phyloP scores from a whole-genome alignment of 1,140 invertebrate genomes.

The Lasioglossum baleicum region DNA sequence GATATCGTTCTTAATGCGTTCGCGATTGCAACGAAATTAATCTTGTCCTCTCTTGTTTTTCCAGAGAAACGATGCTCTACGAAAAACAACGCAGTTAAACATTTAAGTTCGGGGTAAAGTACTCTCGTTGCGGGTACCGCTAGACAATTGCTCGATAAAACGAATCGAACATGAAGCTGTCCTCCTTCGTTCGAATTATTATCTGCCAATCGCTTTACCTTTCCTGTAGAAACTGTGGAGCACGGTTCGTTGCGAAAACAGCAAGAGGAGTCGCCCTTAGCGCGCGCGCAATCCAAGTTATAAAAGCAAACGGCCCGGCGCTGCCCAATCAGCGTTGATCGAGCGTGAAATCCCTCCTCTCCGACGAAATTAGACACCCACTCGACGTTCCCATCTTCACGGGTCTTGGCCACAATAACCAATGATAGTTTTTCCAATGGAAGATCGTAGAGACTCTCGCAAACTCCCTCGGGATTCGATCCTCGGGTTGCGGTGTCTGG shows the following conservation, averaged over 20 bases:
- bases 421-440: conserved; percentile 45
- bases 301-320: conserved; percentile 44
- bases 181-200: not conserved
- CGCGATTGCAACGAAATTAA: conserved; percentile 35
- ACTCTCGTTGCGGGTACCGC: not conserved
- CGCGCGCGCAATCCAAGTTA: conserved; percentile 6
- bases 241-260: not conserved
- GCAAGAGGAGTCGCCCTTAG: too few species aligned
- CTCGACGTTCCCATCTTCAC: conserved; percentile 38
- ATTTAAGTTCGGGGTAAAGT: too few species aligned
- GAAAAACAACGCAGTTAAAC: conserved; percentile 1
- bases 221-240: not conserved
- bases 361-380: conserved; percentile 57
- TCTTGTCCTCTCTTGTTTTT: conserved; percentile 43
- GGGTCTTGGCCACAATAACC: conserved; percentile 21
- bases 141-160: too few species aligned
- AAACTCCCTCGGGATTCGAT: too few species aligned
- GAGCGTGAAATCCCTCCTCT: conserved; percentile 58
- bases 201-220: too few species aligned
- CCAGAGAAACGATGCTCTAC: conserved; percentile 3
- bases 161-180: not conserved
- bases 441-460: not conserved
- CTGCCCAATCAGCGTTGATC: conserved; percentile 56
- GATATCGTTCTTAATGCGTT: conserved; percentile 34
- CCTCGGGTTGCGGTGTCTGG: too few species aligned